Evolutionary conservation across 2,888 invertebrate species (phyloP), one percentile per base, ranked within the genome.

Genomic region (Epistrophe grossulariae): DNA sequence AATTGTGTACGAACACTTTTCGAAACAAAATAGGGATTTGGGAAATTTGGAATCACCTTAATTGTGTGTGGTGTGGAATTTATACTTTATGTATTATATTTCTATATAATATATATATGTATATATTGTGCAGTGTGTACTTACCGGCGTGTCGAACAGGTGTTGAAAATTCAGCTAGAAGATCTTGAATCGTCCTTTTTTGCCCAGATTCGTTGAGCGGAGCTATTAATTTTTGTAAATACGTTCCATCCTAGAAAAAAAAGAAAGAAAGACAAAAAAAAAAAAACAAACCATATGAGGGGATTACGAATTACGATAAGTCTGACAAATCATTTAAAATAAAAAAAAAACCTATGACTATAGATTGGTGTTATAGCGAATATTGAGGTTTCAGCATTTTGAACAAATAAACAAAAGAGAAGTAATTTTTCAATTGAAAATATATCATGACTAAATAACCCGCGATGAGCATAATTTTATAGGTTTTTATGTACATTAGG

Each of bases 151-250:
- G 91, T 84, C 91, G 90, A 89, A 89, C 90, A 90, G 92, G 90
- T 90, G 92, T 92, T 74, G 93, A 92, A 89, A 93, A 90, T 90
- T 93, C 92, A 72, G 88, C 89, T 88, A 93, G 89, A 89, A 93
- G 89, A 83, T 93, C 92, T 81, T 90, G 89, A 48, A 93, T 84
- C 52, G 91, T 93, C 80, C 92, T 91, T 90, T 92, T 93, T 90
- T 91, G 91, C 70, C 93, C 93, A 74, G 89, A 80, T 83, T 91
- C 92, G 88, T 89, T 90, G 72, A 91, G 85, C 48, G 93, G 93
- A 70, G 91, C 88, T 81, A 93, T 91, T 88, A 93, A 89, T 89
- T 92, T 93, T 87, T 93, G 93, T 62, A 89, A 89, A 80, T 91
- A 93, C 28, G 91, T 92, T 19, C 91, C 92, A 89, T 93, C 93